Evolutionary conservation across 2,888 invertebrate genomes (phyloP).

Genomic region (Stramonita haemastoma): DNA sequence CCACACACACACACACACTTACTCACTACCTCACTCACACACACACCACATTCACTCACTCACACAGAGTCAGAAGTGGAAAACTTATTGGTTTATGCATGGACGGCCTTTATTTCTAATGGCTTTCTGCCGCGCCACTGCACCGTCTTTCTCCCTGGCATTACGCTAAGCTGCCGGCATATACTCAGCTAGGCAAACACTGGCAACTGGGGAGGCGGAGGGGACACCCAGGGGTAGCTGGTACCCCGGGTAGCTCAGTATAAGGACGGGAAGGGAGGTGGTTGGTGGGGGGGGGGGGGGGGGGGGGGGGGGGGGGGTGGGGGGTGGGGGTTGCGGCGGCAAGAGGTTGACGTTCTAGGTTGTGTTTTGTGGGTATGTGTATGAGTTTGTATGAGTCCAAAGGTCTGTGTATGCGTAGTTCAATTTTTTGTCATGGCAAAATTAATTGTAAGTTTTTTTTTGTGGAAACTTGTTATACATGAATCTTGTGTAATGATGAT

Average conservation of each 20-base stretch:
- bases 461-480: background rate
- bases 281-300: background rate
- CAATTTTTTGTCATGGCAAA: background rate
- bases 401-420: background rate
- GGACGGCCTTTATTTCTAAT: background rate
- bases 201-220: background rate
- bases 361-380: background rate
- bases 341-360: background rate
- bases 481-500: no score
- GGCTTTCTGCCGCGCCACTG: background rate
- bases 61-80: background rate
- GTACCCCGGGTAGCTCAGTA: no score
- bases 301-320: background rate
- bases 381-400: background rate
- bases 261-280: background rate
- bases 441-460: background rate
- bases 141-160: background rate
- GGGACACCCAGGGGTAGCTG: background rate
- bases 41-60: no score
- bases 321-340: background rate
- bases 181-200: constrained; percentile 19
- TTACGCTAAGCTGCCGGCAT: constrained; percentile 2
- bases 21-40: no score
- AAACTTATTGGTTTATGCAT: constrained; percentile 24
- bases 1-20: no score